Evolutionary conservation across 2,113 vertebrate genomes (phyloP), one percentile per base, ranked within the genome.

Genomic region (Nothocercus nigrocapillus): DNA sequence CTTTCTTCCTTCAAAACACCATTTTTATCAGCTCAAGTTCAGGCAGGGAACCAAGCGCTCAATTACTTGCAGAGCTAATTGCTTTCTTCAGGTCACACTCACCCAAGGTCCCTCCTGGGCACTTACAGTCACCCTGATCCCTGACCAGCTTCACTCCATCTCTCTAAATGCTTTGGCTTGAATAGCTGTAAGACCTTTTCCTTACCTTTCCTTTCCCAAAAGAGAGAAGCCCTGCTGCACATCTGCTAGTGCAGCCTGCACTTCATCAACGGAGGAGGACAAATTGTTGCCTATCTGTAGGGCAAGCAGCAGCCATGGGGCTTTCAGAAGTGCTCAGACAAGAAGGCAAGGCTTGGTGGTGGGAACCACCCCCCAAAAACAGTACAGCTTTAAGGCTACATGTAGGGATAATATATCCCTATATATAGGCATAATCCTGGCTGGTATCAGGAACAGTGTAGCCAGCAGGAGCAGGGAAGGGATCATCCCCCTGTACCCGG

Each of bases 151-250:
- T 8, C 49, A 1, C 8, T 49, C 28, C 17, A 38, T 40, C 80
- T 42, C 86, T 73, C 11, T 30, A 20, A 73, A 49, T 49, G 34
- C 47, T 68, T 32, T 24, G 8, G 6, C 62, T 63, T 25, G 15
- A 63, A 25, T 38, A 27, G 34, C 61, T 36, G 10, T 16, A 3
- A n/a, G 30, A 47, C 28, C n/a, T 34, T 49, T 47, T 2, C 4
- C 64, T n/a, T 19, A 66, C 32, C 36, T 13, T 0, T 0, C 5
- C 5, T 22, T 22, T 25, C 0, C 0, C 44, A 16, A 27, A 3
- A 3, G 11, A 77, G 24, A 64, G 47, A 16, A 63, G 42, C 73
- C 74, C 69, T 34, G 74, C 2, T 45, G 42, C n/a, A 42, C 62
- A 7, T 2, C 40, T 8, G 25, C n/a, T 27, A 8, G 4, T 2